A percentile compares a stretch with the other conserved stretches of the same genome.
Evolutionary conservation across 2,113 vertebrate genomes (phyloP).

Genomic region (Setophaga petechia): DNA sequence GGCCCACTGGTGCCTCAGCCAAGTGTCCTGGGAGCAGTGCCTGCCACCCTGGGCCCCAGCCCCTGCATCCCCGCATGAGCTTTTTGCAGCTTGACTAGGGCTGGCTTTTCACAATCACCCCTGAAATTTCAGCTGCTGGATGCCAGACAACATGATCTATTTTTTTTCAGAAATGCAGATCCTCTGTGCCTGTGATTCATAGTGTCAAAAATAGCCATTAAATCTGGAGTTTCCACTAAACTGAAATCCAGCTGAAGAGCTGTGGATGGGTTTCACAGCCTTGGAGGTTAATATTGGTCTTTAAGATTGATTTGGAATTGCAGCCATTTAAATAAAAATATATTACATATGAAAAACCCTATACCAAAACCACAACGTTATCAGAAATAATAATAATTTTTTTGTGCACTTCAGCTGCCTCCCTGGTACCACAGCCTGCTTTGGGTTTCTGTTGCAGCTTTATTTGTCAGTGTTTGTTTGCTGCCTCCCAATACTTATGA

Average conservation of each 20-base stretch:
- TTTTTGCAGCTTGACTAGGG: not conserved
- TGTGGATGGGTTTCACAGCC: not conserved
- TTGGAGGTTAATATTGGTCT: not conserved
- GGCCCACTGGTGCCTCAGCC: not conserved
- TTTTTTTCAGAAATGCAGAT: not conserved
- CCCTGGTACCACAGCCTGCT: not conserved
- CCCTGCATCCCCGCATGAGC: not conserved
- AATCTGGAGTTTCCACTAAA: not conserved
- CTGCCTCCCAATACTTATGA: not conserved
- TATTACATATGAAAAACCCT: rapidly evolving
- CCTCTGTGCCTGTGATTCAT: not conserved
- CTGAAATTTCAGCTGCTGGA: not conserved
- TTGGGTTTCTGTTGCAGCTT: not conserved
- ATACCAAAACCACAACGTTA: not conserved
- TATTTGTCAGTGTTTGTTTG: not conserved
- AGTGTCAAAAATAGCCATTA: not conserved
- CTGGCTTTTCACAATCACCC: not conserved
- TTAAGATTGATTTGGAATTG: not conserved
- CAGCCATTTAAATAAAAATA: not conserved
- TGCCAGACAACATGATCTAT: not conserved
- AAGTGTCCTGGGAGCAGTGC: not conserved
- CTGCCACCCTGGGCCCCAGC: not conserved
- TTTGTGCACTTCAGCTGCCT: not conserved
- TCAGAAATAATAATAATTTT: not conserved
- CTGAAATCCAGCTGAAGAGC: not conserved